Percentiles rank a stretch among this genome's conserved stretches.
Evolutionary conservation across 2,113 vertebrate species (phyloP).

Genomic region (Oncorhynchus nerka): DNA sequence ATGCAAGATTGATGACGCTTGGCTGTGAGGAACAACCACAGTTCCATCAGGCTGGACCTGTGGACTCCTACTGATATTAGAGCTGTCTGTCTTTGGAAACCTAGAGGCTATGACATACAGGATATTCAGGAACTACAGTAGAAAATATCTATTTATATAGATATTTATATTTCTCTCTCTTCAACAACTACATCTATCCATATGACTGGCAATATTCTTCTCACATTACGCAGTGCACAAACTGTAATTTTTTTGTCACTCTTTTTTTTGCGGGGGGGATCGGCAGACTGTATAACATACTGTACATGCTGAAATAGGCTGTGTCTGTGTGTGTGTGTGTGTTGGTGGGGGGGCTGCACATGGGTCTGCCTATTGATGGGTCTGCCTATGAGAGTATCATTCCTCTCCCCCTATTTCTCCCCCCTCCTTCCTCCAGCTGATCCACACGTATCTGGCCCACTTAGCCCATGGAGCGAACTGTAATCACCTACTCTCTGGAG

Average conservation of each 20-base stretch:
- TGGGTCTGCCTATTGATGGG: constrained; percentile 43
- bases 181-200: no score
- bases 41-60: no score
- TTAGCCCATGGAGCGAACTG: constrained; percentile 73
- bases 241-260: not conserved
- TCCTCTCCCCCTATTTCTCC: constrained; percentile 26
- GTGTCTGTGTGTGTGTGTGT: not conserved
- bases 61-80: no score
- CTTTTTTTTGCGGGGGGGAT: not conserved
- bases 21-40: not conserved
- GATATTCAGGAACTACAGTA: no score
- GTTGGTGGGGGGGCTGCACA: constrained; percentile 16
- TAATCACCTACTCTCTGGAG: constrained; percentile 74
- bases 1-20: constrained; percentile 32
- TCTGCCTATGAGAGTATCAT: constrained; percentile 41
- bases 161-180: no score
- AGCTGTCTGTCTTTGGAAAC: no score
- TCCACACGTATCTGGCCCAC: constrained; percentile 70
- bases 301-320: not conserved
- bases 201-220: no score
- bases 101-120: no score
- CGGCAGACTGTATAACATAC: not conserved
- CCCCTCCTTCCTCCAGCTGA: constrained; percentile 61
- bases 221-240: not conserved
- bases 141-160: no score